phyloP scores from a whole-genome alignment of 2,113 vertebrate genomes.

The Odontesthes bonariensis region DNA sequence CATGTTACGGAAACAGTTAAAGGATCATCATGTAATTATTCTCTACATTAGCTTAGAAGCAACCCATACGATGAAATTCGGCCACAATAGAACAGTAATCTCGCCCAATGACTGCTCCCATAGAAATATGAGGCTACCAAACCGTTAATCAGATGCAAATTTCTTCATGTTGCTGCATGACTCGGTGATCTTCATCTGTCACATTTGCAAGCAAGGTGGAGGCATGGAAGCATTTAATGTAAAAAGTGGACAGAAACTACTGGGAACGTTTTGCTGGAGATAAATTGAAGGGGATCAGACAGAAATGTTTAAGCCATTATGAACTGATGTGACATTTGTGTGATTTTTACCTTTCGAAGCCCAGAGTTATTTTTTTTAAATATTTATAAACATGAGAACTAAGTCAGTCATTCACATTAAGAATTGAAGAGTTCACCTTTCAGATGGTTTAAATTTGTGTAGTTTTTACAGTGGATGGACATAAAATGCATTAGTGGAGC shows the following conservation, averaged over 20 bases:
- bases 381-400: no score
- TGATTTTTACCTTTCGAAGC: no score
- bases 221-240: background rate
- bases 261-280: background rate
- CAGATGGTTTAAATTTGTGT: no score
- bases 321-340: no score
- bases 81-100: background rate
- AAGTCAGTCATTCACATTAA: no score
- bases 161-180: background rate
- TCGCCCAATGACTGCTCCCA: background rate
- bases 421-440: no score
- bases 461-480: no score
- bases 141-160: background rate
- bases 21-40: background rate
- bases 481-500: no score
- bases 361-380: no score
- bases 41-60: background rate
- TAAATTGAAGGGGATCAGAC: background rate
- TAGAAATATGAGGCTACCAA: background rate
- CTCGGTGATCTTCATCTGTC: background rate
- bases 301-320: no score
- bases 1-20: background rate
- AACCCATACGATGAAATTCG: background rate
- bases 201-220: background rate
- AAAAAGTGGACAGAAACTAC: background rate